Conservation (phyloP, 53 echinoderm and acorn worm genomes). For the Mesocentrotus franciscanus region DNA sequence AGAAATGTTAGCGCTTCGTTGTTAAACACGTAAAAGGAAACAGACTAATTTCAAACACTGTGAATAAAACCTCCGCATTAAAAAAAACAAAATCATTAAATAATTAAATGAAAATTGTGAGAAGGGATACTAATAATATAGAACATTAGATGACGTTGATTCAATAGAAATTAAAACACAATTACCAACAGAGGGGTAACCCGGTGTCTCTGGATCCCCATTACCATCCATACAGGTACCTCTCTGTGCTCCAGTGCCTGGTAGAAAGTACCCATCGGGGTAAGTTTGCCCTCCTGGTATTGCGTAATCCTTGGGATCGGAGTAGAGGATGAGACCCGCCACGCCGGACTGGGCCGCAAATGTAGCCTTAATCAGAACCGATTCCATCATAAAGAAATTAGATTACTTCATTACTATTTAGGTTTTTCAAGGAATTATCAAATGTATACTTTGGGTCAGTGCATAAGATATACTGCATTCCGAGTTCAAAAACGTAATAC, state of each 20-base stretch:
- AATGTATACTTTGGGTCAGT: not conserved
- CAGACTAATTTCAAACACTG: too few relatives aligned
- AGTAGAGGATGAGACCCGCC: constrained; percentile 89
- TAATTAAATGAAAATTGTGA: too few relatives aligned
- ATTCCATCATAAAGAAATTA: not conserved
- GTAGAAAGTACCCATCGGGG: constrained; percentile 90
- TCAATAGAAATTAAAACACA: not conserved
- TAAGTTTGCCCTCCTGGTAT: constrained; percentile 73
- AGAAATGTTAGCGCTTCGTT: too few relatives aligned
- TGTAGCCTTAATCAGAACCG: constrained; percentile 66
- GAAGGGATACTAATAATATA: too few relatives aligned
- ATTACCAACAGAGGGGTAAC: constrained; percentile 91
- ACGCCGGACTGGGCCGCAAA: constrained; percentile 84
- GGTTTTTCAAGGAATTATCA: not conserved
- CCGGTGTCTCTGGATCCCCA: constrained; percentile 90
- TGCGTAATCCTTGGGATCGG: constrained; percentile 90
- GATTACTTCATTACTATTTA: not conserved
- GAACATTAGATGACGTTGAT: not conserved
- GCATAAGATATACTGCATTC: not conserved
- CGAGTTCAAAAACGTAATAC: too few relatives aligned
- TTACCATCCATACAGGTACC: constrained; percentile 75
- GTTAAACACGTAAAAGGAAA: too few relatives aligned
- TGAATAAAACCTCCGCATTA: too few relatives aligned
- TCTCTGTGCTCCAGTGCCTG: constrained; percentile 87
- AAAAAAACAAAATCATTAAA: too few relatives aligned